Base-by-base conservation (phyloP, 2,797 vertebrate genomes). In the Paramormyrops hopkinsi region DNA sequence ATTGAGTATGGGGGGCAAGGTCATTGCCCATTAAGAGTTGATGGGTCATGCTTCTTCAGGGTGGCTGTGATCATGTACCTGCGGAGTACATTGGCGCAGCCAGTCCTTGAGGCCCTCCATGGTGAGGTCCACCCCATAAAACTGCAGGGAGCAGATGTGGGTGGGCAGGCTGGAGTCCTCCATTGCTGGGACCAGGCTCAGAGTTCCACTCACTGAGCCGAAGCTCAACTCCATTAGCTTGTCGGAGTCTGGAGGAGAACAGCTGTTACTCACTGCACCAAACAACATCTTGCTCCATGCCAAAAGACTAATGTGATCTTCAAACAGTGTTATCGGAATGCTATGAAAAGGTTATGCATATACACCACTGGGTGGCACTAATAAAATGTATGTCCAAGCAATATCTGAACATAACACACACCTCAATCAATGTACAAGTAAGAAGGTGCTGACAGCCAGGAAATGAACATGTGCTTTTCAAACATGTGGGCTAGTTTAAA, bases 31-130 rank as follows among this genome's bases (percentile, higher is more conserved):
- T 17, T 14, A 25, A 86, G 73, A 2, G 22, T 53, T 3, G 19
- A 50, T 29, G 83, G 83, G 83, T 51, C 46, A 29, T 48, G 22
- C 46, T 29, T 48, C 48, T 50, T 2, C 50, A 53, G 53, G 29
- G 25, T 83, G 86, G 17, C 59, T 88, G 22, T 79, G 69, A 83
- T 59, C 3, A 41, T 79, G 51, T 94, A 98, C 98, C 98, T 98
- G 97, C 94, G 97, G 98, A 50, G 97, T 96, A n/a, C 97, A 97
- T 90, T 97, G 96, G 87, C 97, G 94, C 83, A 99, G 97, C 98
- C 98, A 99, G 90, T 97, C 97, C 93, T 98, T 98, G 54, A 99
- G 92, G 12, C 94, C 95, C 0, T 97, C 97, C 92, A 97, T 97
- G 29, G 97, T 96, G 88, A 99, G 96, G 88, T 96, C 96, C 88